Evolutionary conservation across 2,113 vertebrate species (phyloP).

Genomic region (Coptodon rendalli): DNA sequence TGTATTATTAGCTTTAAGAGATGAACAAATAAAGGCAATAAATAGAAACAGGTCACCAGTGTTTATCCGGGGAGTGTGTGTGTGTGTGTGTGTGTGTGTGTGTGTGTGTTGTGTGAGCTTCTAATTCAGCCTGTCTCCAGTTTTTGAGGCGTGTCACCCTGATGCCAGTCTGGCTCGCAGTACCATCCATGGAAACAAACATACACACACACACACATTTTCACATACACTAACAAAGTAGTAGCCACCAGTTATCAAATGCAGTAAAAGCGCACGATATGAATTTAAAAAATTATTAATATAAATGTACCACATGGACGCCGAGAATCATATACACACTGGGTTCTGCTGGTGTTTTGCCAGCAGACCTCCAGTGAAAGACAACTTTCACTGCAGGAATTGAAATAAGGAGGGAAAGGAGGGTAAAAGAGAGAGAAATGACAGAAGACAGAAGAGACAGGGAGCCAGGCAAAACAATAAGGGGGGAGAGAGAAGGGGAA

Average conservation of each 20-base stretch:
- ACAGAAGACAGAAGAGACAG: neutral
- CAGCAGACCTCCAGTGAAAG: constrained; percentile 25
- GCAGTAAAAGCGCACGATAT: neutral
- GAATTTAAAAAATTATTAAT: neutral
- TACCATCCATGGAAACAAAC: neutral
- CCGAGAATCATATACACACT: neutral
- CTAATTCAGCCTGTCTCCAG: constrained; percentile 31
- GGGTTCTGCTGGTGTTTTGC: neutral
- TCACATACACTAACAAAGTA: neutral
- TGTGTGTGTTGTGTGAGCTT: neutral
- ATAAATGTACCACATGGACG: neutral
- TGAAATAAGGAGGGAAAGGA: neutral
- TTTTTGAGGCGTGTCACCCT: constrained; percentile 24
- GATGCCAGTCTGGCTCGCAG: constrained; percentile 24
- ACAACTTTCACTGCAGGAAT: constrained; percentile 13
- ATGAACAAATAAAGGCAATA: neutral
- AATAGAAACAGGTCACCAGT: neutral
- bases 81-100: neutral
- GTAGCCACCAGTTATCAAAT: neutral
- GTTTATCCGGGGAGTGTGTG: neutral
- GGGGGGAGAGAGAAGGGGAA: neutral
- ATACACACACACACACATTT: neutral
- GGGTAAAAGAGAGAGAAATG: neutral
- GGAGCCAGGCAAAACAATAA: neutral
- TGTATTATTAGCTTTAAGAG: constrained; percentile 13